Base-by-base conservation (phyloP, 1,140 invertebrate genomes). In the Zaprionus camerounensis region DNA sequence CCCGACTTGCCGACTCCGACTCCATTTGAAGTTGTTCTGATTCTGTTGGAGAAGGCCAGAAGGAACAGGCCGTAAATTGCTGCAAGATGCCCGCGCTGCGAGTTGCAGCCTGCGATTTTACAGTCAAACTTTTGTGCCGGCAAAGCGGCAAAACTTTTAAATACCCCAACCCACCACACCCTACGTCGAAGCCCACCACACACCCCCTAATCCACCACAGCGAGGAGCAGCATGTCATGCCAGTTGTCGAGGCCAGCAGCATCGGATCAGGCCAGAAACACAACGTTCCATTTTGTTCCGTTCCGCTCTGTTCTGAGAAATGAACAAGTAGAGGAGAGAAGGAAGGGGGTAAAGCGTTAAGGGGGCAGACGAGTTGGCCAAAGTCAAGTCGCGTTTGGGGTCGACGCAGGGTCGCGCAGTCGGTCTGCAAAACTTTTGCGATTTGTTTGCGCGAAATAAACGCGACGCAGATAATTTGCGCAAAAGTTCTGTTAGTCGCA, bases 381-480 rank as follows among this genome's bases (percentile, higher is more conserved):
- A 64, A 76, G 70, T 72, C 63, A 67, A 56, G 63, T 76, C 74
- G 69, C 20, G 20, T 13, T 68, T 69, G 55, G 62, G 69, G 51
- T 71, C 65, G 51, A 57, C 70, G 44, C 46, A 64, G 69, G 71
- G 72, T 80, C 80, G 71, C 61, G 56, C 65, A 65, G 66, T 77
- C 74, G 71, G 81, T 85, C 79, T 81, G 78, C 69, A 68, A 88
- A 88, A 88, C 44, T 88, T 88, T 90, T 84, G 69, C 85, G 84
- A 88, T 88, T 86, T 88, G 84, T 88, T 88, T 88, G 85, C 85
- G 85, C 84, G 85, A 84, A 88, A 88, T 88, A 88, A 88, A 88
- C 85, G 84, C 85, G 78, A 81, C 84, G 85, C 84, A 88, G 85
- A 88, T 88, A 88, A 88, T 88, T 88, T 88, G 84, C 78, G 85